These are phyloP conservation scores for Amphimedon queenslandica DNA, from an alignment of 37 sponge, comb jelly and placozoan species.

Conservation along the genomic window DNA sequence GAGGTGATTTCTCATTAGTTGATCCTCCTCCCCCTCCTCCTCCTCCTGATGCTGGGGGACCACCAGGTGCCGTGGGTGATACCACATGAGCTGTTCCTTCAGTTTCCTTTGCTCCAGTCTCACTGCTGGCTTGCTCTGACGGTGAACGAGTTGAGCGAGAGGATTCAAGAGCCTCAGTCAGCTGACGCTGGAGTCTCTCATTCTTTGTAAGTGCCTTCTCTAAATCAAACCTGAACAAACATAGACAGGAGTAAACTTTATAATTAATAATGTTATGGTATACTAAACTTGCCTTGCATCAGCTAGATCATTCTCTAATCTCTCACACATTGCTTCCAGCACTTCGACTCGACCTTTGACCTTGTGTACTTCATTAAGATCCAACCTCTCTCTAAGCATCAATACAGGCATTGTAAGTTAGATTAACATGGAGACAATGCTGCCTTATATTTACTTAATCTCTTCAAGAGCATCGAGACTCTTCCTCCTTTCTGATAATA, in stretches of 20 bases:
- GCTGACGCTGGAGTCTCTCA: slow-evolving; percentile 36
- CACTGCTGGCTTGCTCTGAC: background rate
- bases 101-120: too few relatives aligned
- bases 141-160: background rate
- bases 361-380: background rate
- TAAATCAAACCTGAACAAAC: slow-evolving; percentile 23
- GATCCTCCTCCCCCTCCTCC: background rate
- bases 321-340: slow-evolving; percentile 2
- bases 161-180: slow-evolving; percentile 2
- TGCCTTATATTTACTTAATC: background rate
- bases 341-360: slow-evolving; percentile 12
- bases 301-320: slow-evolving; percentile 18
- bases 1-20: background rate
- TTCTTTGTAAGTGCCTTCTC: slow-evolving; percentile 10
- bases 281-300: slow-evolving; percentile 13
- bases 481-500: background rate
- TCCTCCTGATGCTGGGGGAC: background rate
- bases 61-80: background rate
- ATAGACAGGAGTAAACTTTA: background rate
- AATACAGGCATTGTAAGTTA: background rate
- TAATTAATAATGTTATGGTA: background rate
- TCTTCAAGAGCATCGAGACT: background rate
- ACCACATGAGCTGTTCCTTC: background rate
- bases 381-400: background rate
- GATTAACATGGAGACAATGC: background rate